Conservation (phyloP, 2,888 invertebrate genomes). For the Cheilosia pagana region DNA sequence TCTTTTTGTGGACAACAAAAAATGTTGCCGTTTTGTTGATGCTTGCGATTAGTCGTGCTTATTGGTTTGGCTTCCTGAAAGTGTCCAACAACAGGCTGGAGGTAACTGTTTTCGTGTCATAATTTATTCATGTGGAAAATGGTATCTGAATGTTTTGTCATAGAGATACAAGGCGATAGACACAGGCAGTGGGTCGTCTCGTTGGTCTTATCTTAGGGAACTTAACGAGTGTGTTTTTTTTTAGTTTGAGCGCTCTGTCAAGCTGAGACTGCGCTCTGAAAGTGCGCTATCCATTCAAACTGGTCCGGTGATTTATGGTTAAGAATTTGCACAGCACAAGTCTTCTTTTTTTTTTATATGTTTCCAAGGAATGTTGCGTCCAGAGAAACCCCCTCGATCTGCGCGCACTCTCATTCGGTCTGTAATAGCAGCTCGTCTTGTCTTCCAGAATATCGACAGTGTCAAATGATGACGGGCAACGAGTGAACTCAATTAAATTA, state of each 20-base stretch:
- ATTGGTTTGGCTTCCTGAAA: constrained; percentile 70
- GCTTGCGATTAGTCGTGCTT: constrained; percentile 66
- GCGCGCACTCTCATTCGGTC: constrained; percentile 52
- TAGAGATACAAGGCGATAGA: constrained; percentile 14
- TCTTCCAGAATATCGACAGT: constrained; percentile 17
- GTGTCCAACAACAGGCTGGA: constrained; percentile 34
- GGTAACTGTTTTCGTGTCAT: constrained; percentile 71
- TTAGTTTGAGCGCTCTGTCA: constrained; percentile 43
- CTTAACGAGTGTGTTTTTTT: constrained; percentile 47
- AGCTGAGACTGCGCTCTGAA: constrained; percentile 25
- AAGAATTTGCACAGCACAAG: constrained; percentile 53
- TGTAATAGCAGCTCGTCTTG: constrained; percentile 16
- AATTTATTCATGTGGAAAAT: constrained; percentile 73
- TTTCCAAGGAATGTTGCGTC: constrained; percentile 45
- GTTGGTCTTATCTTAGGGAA: constrained; percentile 59
- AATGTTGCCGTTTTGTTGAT: constrained; percentile 48
- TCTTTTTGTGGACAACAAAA: constrained; percentile 28
- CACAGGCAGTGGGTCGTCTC: constrained; percentile 48
- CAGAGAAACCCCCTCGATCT: constrained; percentile 41
- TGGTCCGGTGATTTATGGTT: constrained; percentile 70
- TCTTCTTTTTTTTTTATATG: constrained; percentile 5
- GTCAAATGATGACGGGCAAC: constrained; percentile 32
- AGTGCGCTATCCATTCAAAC: constrained; percentile 54
- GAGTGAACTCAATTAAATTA: not conserved
- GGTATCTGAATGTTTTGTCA: constrained; percentile 69